Evolutionary conservation across 2,797 vertebrate genomes (phyloP), one percentile per base, ranked within the genome.

Genomic region (Dryobates pubescens): DNA sequence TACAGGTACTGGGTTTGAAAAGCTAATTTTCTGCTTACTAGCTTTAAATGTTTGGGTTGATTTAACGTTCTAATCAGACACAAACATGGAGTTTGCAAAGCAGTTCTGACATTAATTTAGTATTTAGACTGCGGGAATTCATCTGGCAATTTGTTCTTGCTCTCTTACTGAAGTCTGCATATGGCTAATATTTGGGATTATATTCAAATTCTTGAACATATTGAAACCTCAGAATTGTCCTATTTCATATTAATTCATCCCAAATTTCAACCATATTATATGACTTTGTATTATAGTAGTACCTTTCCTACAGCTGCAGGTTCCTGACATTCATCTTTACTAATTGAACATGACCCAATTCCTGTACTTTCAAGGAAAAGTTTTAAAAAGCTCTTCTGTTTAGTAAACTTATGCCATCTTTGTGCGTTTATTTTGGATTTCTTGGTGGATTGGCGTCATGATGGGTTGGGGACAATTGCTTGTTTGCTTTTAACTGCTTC

Each of bases 401-500:
- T 80, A 43, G 6, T 38, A 53, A 96, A 95, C 59, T 58, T 32
- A 30, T 94, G 57, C 47, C 27, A 88, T 89, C 51, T 82, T 77
- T 82, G 51, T 84, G 36, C 26, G 54, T 89, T 96, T 96, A 85
- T 95, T 96, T 95, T 90, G 71, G 13, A 75, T 75, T 81, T 89
- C 19, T 61, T 96, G 32, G 18, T 96, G 67, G 67, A 56, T 89
- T 95, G 19, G 12, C 23, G 15, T 92, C 38, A 51, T 41, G 24
- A 7, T 94, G 59, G 22, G 5, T 6, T 70, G 69, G 69, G 47
- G 59, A 89, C 23, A 36, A 45, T 38, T 32, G 43, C 45, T 41
- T 90, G 38, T 49, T 41, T 91, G 30, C 58, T 63, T 59, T 17
- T 65, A 88, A 94, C 91, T 83, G 49, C 24, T 76, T 77, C 56